Conservation (phyloP, 2,888 invertebrate species). For the Branchinecta sandiegonensis region DNA sequence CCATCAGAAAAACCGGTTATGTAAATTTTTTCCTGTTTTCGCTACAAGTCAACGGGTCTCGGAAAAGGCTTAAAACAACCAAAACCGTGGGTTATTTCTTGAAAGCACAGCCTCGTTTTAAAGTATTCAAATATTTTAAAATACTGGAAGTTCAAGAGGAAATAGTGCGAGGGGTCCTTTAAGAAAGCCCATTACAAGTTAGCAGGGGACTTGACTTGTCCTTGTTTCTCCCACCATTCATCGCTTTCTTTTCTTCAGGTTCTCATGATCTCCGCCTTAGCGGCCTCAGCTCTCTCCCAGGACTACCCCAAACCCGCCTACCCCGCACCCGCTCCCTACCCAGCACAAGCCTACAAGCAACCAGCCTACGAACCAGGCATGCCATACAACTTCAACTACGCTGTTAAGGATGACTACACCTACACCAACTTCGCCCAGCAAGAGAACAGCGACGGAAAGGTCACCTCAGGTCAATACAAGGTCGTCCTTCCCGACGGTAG, state of each 20-base stretch:
- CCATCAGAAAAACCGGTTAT: too few relatives aligned
- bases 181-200: too few relatives aligned
- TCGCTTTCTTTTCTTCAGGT: neutral
- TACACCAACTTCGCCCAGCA: conserved; percentile 76
- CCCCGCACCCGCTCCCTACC: neutral
- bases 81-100: too few relatives aligned
- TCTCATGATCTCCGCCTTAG: neutral
- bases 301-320: conserved; percentile 10
- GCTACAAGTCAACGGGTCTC: too few relatives aligned
- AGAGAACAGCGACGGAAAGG: conserved; percentile 69
- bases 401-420: conserved; percentile 60
- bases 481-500: conserved; percentile 66
- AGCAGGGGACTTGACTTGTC: too few relatives aligned
- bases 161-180: too few relatives aligned
- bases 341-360: neutral
- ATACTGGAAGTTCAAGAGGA: too few relatives aligned
- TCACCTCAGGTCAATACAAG: conserved; percentile 66
- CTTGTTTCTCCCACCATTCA: too few relatives aligned
- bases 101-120: too few relatives aligned
- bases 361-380: conserved; percentile 49
- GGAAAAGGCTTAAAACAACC: too few relatives aligned
- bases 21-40: too few relatives aligned
- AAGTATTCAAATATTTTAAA: too few relatives aligned
- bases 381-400: conserved; percentile 77
- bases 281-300: neutral